Base-by-base conservation (phyloP, 2,888 invertebrate genomes). In the Limenitis camilla region DNA sequence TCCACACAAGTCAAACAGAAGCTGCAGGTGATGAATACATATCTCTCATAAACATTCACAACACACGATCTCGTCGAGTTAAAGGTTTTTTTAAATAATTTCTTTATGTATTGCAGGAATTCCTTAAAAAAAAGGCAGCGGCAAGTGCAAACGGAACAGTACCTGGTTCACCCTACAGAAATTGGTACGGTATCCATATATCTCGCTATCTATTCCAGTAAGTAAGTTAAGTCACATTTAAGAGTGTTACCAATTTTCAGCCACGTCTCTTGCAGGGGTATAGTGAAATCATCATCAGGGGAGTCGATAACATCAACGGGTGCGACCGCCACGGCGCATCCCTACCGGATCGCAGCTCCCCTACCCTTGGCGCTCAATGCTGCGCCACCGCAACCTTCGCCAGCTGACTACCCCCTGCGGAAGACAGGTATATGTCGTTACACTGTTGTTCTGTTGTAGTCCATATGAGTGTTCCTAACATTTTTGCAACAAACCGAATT, bases 1-100 rank as follows among this genome's bases (percentile, higher is more conserved):
- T 98, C 97, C 61, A 93, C 95, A 27, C 97, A 97, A 85, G 98
- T 98, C 72, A 98, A 98, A 81, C 96, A 96, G 88, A 95, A 96
- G 72, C n/a, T 50, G 29, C 44, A 50, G 50, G 50, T 50, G 28
- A 36, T 8, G 4, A 19, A n/a, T n/a, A 35, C 8, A 1, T 19
- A 1, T 19, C 19, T 2, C 19, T 19, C 19, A 19, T 19, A 19
- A 19, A 19, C 19, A 19, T 19, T 19, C 3, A 19, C 19, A 19
- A 19, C 2, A 19, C 19, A 19, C 19, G 19, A 19, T 19, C 2
- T 19, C 19, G 19, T 19, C 19, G 19, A 3, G 3, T 19, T 19
- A 19, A 19, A 2, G 19, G 19, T 19, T 19, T 19, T 19, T 19
- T 19, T 19, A 2, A 19, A 19, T 19, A 19, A 19, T 19, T 19